These are phyloP conservation scores for Podarcis raffonei DNA, from an alignment of 2,113 vertebrate genomes.

Conservation along the genomic window DNA sequence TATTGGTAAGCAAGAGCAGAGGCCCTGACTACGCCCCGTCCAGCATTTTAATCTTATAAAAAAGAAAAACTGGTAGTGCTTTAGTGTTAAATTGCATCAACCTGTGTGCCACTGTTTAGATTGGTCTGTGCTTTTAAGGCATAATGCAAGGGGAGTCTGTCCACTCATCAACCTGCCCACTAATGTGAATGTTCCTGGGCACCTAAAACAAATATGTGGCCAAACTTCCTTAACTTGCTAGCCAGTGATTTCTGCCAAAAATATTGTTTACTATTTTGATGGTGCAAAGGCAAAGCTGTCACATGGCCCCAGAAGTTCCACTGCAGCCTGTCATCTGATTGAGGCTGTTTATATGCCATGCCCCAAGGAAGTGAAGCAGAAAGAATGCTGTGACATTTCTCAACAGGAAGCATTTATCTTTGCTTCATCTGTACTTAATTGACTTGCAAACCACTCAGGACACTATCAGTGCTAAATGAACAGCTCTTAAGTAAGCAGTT, in stretches of 20 bases:
- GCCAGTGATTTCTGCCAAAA: background rate
- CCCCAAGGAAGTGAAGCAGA: constrained; percentile 60
- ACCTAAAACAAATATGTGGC: constrained; percentile 7
- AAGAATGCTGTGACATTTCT: constrained; percentile 64
- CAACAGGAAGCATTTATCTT: constrained; percentile 66
- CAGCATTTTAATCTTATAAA: constrained; percentile 39
- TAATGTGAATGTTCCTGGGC: constrained; percentile 13
- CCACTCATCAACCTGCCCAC: background rate
- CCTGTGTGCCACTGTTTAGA: constrained; percentile 4
- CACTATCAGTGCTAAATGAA: constrained; percentile 51
- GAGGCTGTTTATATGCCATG: constrained; percentile 36
- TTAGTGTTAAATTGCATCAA: constrained; percentile 31
- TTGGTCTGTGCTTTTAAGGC: background rate
- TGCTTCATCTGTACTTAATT: constrained; percentile 63
- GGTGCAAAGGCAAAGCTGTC: constrained; percentile 1
- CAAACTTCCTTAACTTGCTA: constrained; percentile 15
- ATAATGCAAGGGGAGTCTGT: background rate
- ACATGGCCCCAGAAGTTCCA: background rate
- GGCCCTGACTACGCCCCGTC: constrained; percentile 13
- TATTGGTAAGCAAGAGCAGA: constrained; percentile 50
- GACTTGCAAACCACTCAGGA: constrained; percentile 63
- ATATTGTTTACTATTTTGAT: constrained; percentile 19
- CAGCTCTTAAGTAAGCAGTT: constrained; percentile 54
- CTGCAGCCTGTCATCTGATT: constrained; percentile 25
- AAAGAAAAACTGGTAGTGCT: constrained; percentile 12